Evolutionary conservation across 1,140 invertebrate genomes (phyloP).

Genomic region (Helicoverpa armigera): DNA sequence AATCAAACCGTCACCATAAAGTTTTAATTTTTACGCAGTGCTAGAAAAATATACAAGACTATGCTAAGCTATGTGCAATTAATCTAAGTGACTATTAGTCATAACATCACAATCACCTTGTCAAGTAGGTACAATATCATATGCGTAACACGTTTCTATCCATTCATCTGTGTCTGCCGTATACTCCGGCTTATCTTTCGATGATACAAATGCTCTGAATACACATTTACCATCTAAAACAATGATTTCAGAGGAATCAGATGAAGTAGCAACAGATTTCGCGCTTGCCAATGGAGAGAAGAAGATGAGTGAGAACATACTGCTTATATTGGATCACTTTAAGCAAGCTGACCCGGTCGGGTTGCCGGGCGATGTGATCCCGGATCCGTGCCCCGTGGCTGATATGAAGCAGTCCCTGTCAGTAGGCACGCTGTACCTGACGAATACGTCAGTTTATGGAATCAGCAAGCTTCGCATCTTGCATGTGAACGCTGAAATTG

Average conservation of each 20-base stretch:
- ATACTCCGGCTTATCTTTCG: too few species aligned
- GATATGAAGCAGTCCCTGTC: constrained; percentile 91
- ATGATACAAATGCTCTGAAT: too few species aligned
- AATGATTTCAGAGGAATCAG: constrained; percentile 27
- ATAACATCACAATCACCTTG: too few species aligned
- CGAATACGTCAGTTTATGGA: constrained; percentile 90
- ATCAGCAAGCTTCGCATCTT: constrained; percentile 92
- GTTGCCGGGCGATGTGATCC: constrained; percentile 91
- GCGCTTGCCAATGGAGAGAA: constrained; percentile 86
- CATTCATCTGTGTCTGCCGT: not conserved
- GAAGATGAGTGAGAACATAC: constrained; percentile 90
- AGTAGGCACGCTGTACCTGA: constrained; percentile 90
- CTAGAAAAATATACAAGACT: too few species aligned
- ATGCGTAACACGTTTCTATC: not conserved
- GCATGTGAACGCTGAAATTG: constrained; percentile 75
- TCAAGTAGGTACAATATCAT: too few species aligned
- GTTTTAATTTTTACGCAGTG: too few species aligned
- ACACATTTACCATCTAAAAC: not conserved
- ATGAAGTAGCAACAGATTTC: constrained; percentile 23
- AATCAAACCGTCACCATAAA: too few species aligned
- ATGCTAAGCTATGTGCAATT: too few species aligned
- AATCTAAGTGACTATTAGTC: too few species aligned
- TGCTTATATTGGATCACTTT: constrained; percentile 92
- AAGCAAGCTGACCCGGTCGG: constrained; percentile 92
- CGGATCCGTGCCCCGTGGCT: constrained; percentile 92